Conservation (phyloP, 2,797 vertebrate genomes). For the Nyctalus aviator region DNA sequence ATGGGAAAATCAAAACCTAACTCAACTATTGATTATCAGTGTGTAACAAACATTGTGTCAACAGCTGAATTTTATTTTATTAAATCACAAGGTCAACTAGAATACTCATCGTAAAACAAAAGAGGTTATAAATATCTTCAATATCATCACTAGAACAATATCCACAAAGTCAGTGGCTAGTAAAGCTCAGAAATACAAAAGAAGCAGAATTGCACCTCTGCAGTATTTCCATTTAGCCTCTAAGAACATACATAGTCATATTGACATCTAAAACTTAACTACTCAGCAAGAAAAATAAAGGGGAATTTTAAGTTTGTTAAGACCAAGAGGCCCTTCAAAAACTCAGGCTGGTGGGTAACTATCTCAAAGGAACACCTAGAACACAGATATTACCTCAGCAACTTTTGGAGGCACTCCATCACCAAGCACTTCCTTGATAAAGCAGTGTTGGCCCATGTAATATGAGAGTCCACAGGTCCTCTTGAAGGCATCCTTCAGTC, state of each 20-base stretch:
- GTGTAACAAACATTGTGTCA: too few species aligned
- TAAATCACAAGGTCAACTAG: too few species aligned
- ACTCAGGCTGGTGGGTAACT: constrained; percentile 18
- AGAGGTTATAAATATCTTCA: too few species aligned
- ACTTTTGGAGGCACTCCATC: constrained; percentile 98
- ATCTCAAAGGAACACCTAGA: constrained; percentile 25
- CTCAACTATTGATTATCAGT: too few species aligned
- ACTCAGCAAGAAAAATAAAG: constrained; percentile 54
- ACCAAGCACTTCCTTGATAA: constrained; percentile 97
- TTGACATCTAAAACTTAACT: constrained; percentile 23
- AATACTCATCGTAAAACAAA: too few species aligned
- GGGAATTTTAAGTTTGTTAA: background rate
- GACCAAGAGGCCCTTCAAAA: background rate
- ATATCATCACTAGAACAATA: too few species aligned
- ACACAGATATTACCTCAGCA: constrained; percentile 93
- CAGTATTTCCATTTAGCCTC: background rate
- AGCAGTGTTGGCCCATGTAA: constrained; percentile 99
- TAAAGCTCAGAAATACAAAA: constrained; percentile 42
- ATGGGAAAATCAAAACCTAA: too few species aligned
- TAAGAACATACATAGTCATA: constrained; percentile 3
- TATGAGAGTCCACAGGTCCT: constrained; percentile 97
- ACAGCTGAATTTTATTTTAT: too few species aligned
- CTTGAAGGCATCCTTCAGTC: constrained; percentile 99
- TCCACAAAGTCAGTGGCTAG: background rate
- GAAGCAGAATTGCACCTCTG: background rate